Evolutionary conservation across 2,113 vertebrate genomes (phyloP).

Genomic region (Dipodomys stephensi): DNA sequence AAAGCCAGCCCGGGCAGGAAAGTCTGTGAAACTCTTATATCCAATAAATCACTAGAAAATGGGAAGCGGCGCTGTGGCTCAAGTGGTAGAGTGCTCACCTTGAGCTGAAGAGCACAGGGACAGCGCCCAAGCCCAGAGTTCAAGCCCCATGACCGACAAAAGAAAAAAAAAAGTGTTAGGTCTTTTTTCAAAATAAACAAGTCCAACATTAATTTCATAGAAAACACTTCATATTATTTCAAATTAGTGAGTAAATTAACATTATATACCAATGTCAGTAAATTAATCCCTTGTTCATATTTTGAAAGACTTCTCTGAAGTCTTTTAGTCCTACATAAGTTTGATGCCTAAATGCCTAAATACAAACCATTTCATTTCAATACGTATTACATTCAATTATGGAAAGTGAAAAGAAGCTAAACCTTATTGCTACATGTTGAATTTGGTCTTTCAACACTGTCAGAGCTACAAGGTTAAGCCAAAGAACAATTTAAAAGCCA

Average conservation of each 20-base stretch:
- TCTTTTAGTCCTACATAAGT: not conserved
- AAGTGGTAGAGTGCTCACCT: no score
- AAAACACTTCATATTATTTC: slow-evolving; percentile 67
- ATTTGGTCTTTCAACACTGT: not conserved
- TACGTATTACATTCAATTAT: not conserved
- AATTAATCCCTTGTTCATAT: slow-evolving; percentile 49
- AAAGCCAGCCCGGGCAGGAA: no score
- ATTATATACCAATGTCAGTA: slow-evolving; percentile 48
- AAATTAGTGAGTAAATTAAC: slow-evolving; percentile 71
- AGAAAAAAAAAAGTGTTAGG: not conserved
- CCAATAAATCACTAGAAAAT: no score
- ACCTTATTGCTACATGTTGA: not conserved
- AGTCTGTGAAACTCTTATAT: no score
- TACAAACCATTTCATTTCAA: not conserved
- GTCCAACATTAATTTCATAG: slow-evolving; percentile 41
- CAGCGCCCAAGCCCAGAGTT: no score
- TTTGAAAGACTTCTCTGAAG: slow-evolving; percentile 52
- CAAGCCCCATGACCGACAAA: no score
- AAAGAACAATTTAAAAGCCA: slow-evolving; percentile 97
- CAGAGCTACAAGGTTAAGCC: slow-evolving; percentile 89
- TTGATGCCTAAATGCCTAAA: slow-evolving; percentile 19
- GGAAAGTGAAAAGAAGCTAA: not conserved
- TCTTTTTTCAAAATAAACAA: slow-evolving; percentile 28
- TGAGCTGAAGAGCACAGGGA: no score
- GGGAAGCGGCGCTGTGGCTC: no score